Conservation (phyloP, 2,888 invertebrate genomes). For the Nowickia ferox region DNA sequence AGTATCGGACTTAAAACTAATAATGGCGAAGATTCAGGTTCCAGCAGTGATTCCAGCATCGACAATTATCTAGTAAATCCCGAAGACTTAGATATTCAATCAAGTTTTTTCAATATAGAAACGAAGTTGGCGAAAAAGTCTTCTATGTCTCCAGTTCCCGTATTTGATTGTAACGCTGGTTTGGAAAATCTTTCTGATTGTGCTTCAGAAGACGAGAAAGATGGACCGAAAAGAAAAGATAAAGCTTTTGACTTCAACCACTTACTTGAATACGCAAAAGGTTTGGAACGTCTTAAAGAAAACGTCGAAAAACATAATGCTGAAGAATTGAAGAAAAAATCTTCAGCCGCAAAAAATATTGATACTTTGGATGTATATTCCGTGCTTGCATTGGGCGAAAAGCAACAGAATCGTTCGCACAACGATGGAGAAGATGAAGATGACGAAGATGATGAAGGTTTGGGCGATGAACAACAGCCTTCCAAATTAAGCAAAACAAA, state of each 20-base stretch:
- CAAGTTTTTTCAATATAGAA: conserved; percentile 84
- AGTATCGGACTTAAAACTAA: conserved; percentile 62
- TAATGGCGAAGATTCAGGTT: conserved; percentile 72
- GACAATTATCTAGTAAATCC: conserved; percentile 85
- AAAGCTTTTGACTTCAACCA: conserved; percentile 82
- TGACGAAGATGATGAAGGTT: conserved; percentile 64
- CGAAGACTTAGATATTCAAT: conserved; percentile 85
- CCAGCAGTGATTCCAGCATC: conserved; percentile 82
- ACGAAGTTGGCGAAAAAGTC: conserved; percentile 47
- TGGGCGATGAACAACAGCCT: conserved; percentile 71
- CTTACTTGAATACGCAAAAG: conserved; percentile 85
- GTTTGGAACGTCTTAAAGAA: conserved; percentile 86
- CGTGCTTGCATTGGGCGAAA: conserved; percentile 87
- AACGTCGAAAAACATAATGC: conserved; percentile 77
- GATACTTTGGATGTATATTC: conserved; percentile 85
- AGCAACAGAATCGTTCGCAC: conserved; percentile 73
- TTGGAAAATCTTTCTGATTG: conserved; percentile 79
- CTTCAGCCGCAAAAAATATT: conserved; percentile 75
- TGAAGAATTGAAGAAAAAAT: conserved; percentile 58
- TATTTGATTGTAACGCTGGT: conserved; percentile 82
- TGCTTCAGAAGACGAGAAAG: conserved; percentile 79
- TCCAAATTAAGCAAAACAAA: conserved; percentile 79
- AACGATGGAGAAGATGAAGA: conserved; percentile 75
- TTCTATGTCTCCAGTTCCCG: conserved; percentile 75
- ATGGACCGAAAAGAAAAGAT: conserved; percentile 74